Evolutionary conservation across 2,113 vertebrate genomes (phyloP), one percentile per base, ranked within the genome.

Genomic region (Nesogale talazaci): DNA sequence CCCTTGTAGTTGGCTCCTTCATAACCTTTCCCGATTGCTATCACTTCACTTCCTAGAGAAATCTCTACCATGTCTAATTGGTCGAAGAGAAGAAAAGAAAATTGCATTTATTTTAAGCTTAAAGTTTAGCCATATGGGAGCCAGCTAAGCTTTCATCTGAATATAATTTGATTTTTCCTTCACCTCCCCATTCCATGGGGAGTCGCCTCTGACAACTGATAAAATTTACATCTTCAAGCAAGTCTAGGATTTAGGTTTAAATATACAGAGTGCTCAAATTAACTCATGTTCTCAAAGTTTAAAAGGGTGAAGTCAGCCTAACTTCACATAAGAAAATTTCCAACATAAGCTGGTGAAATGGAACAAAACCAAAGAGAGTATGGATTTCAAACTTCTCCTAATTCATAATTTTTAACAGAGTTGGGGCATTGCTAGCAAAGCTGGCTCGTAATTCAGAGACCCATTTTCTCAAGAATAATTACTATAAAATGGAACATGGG

Each of bases 141-240:
- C 78, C 91, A 74, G 78, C 94, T 86, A 88, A 93, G 82, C 27
- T 76, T 94, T 81, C 2, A 11, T 89, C 61, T 75, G 91, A 96
- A 86, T 94, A 17, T 89, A 93, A 90, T 93, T 89, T 83, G 75
- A 83, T 94, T 93, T 89, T 92, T 56, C 63, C 63, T 81, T 75
- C 56, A 79, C 59, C 59, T 91, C 52, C 61, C 86, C 70, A 92
- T 65, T 57, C 83, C 75, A 70, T 95, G 92, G 86, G 89, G 89
- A 92, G 88, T 94, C 94, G 91, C 74, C 59, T 89, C 78, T 96
- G 94, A 96, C 95, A 95, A 95, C 94, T 95, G 94, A 95, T 95
- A 87, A 94, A 92, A 95, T 88, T 94, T 87, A 88, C 86, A 94
- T 96, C 85, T 96, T 82, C 56, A 84, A 93, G 91, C 65, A 84